Percentiles rank a stretch among this genome's conserved stretches.
Conservation (phyloP, 2,113 vertebrate genomes). For the Synchiropus splendidus region DNA sequence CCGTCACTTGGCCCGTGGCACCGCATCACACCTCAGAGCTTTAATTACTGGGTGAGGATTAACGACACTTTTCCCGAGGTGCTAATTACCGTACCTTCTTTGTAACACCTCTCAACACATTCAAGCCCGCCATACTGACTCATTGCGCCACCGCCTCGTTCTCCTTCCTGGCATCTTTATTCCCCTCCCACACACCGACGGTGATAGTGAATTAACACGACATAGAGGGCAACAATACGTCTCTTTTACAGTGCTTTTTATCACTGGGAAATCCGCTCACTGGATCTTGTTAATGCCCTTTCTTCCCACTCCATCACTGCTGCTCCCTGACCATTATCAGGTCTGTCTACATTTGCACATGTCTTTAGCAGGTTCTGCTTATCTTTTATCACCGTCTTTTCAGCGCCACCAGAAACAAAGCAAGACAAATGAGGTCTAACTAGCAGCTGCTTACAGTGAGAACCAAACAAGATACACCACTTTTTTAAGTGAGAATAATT, state of each 20-base stretch:
- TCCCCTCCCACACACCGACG: slow-evolving; percentile 17
- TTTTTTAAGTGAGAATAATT: too few species aligned
- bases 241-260: slow-evolving; percentile 40
- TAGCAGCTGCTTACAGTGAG: slow-evolving; percentile 4
- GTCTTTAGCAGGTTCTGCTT: slow-evolving; percentile 37
- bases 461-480: not conserved
- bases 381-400: slow-evolving; percentile 48
- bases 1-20: slow-evolving; percentile 44
- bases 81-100: slow-evolving; percentile 64
- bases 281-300: slow-evolving; percentile 26
- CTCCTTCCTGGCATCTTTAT: not conserved
- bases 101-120: slow-evolving; percentile 53
- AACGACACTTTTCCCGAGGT: slow-evolving; percentile 56
- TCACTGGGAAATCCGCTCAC: slow-evolving; percentile 46
- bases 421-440: slow-evolving; percentile 18
- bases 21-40: slow-evolving; percentile 55
- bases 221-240: slow-evolving; percentile 37
- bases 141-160: slow-evolving; percentile 14
- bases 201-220: slow-evolving; percentile 47
- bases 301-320: slow-evolving; percentile 47
- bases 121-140: slow-evolving; percentile 30
- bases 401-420: slow-evolving; percentile 26
- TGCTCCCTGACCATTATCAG: slow-evolving; percentile 44
- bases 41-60: slow-evolving; percentile 68
- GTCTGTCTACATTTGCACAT: slow-evolving; percentile 43